A percentile compares a stretch with the other conserved stretches of the same genome.
Evolutionary conservation across 2,888 invertebrate genomes (phyloP).

Genomic region (Pinctada fucata): DNA sequence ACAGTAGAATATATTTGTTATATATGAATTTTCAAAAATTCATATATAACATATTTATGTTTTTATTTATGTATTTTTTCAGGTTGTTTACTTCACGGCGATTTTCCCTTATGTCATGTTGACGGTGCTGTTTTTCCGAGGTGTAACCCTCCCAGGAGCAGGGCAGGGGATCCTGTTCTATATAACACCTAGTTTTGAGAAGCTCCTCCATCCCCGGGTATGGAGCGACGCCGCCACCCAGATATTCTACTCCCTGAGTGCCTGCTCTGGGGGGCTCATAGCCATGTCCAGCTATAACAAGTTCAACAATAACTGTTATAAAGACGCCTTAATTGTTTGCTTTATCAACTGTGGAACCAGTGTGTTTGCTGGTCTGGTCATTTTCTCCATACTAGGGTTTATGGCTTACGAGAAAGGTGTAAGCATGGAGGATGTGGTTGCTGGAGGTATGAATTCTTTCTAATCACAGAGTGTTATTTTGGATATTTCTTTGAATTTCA

Average conservation of each 20-base stretch:
- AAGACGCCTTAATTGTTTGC: constrained; percentile 75
- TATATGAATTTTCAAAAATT: too few relatives aligned
- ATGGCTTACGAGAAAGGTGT: constrained; percentile 77
- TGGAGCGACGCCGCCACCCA: constrained; percentile 74
- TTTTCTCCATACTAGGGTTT: constrained; percentile 81
- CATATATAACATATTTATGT: too few relatives aligned
- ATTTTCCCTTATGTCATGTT: constrained; percentile 78
- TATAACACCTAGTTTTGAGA: constrained; percentile 86
- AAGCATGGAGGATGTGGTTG: constrained; percentile 72
- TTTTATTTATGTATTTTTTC: constrained; percentile 24
- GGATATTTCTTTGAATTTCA: neutral
- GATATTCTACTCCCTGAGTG: constrained; percentile 73
- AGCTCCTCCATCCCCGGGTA: constrained; percentile 84
- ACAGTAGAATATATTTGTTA: too few relatives aligned
- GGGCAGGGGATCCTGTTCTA: constrained; percentile 87
- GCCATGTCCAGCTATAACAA: constrained; percentile 75
- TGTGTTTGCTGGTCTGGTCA: constrained; percentile 76
- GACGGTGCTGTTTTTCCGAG: constrained; percentile 84
- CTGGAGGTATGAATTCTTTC: constrained; percentile 66
- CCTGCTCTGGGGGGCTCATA: constrained; percentile 74
- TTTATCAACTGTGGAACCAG: constrained; percentile 76
- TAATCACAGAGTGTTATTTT: neutral
- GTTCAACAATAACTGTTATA: constrained; percentile 74
- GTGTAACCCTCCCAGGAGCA: constrained; percentile 88
- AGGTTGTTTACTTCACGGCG: constrained; percentile 79